These are phyloP conservation scores for Enteromius unitaeniatus DNA, from an alignment of 2,797 vertebrate species.

Conservation along the genomic window DNA sequence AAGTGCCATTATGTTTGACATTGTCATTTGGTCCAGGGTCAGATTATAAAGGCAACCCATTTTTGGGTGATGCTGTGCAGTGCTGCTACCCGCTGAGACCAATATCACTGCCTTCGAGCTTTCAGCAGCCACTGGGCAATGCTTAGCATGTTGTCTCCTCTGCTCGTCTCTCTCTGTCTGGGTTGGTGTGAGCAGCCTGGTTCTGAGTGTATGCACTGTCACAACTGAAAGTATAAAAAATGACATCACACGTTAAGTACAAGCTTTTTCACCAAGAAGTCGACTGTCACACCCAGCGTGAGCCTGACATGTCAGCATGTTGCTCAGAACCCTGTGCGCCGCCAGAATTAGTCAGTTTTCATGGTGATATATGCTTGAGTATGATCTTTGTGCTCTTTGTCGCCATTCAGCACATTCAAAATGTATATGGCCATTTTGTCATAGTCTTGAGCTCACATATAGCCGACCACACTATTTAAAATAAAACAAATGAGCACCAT, in stretches of 20 bases:
- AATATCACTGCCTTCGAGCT: not conserved
- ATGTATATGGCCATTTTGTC: not conserved
- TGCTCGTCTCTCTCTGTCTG: not conserved
- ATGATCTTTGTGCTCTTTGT: not conserved
- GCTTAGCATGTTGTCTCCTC: not conserved
- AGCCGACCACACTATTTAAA: not conserved
- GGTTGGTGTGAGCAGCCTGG: not conserved
- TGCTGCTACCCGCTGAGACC: not conserved
- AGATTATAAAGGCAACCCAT: constrained; percentile 8
- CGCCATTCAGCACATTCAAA: not conserved
- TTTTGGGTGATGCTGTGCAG: not conserved
- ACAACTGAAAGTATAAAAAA: constrained; percentile 16
- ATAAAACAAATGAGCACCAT: not conserved
- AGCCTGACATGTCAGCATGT: constrained; percentile 18
- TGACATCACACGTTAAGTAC: not conserved
- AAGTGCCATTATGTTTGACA: not conserved
- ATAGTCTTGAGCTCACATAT: not conserved
- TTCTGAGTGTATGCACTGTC: not conserved
- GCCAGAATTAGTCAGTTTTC: not conserved
- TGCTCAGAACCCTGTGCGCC: not conserved
- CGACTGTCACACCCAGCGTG: not conserved
- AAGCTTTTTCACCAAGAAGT: not conserved
- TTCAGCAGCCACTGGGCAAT: not conserved
- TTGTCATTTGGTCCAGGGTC: constrained; percentile 6
- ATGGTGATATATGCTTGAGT: not conserved